Percentiles rank a stretch among this genome's conserved stretches.
phyloP scores from a whole-genome alignment of 1,140 invertebrate species.

The Atta texana region DNA sequence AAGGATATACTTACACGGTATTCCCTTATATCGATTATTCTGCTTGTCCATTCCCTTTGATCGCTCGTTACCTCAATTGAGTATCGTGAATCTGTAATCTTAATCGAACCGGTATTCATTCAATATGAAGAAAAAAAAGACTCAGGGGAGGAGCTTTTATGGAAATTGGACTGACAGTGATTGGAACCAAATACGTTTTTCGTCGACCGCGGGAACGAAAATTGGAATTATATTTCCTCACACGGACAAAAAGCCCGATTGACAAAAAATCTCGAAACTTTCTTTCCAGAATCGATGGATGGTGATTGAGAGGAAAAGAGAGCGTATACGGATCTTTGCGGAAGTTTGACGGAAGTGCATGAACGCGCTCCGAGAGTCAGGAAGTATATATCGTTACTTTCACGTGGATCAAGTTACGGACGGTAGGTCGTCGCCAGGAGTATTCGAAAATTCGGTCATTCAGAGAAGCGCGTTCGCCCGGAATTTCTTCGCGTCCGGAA shows the following conservation, averaged over 20 bases:
- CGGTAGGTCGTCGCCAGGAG: background rate
- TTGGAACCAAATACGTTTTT: conserved; percentile 51
- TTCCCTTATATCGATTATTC: conserved; percentile 23
- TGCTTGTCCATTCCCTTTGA: conserved; percentile 49
- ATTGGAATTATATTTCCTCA: conserved; percentile 50
- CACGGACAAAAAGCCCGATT: conserved; percentile 21
- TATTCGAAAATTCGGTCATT: conserved; percentile 43
- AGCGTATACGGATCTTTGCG: conserved; percentile 20
- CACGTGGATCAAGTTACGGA: conserved; percentile 51
- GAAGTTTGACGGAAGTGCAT: conserved; percentile 51
- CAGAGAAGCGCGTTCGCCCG: background rate
- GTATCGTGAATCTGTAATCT: conserved; percentile 55
- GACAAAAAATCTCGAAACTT: conserved; percentile 6
- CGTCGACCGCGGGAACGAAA: conserved; percentile 1
- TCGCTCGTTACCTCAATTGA: conserved; percentile 44
- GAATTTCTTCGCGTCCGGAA: conserved; percentile 65
- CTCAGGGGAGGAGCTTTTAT: conserved; percentile 11
- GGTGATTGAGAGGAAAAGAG: background rate
- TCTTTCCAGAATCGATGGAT: background rate
- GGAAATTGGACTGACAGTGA: conserved; percentile 34
- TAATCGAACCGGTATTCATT: conserved; percentile 40
- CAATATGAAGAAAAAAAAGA: conserved; percentile 1
- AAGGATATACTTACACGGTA: background rate
- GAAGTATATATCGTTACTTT: conserved; percentile 56
- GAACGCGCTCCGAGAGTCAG: conserved; percentile 54